A percentile compares a stretch with the other conserved stretches of the same genome.
Conservation (phyloP, 2,113 vertebrate species). For the Genyomyrus donnyi region DNA sequence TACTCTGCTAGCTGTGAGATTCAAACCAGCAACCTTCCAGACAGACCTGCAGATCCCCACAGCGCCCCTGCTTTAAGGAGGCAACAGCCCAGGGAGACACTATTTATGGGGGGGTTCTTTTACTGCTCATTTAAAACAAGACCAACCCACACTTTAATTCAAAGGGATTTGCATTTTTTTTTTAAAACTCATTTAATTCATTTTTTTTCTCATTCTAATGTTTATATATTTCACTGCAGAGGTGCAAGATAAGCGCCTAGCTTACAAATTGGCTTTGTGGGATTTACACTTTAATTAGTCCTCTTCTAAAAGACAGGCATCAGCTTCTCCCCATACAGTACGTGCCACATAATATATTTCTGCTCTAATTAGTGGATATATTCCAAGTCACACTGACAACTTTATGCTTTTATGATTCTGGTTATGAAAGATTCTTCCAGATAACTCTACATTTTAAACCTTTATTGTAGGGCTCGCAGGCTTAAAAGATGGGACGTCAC, state of each 20-base stretch:
- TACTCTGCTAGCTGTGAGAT: neutral
- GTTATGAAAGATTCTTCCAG: neutral
- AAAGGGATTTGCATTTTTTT: neutral
- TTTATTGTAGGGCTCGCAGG: neutral
- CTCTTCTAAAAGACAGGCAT: neutral
- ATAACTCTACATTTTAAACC: neutral
- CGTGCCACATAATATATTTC: neutral
- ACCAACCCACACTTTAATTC: neutral
- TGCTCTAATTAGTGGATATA: neutral
- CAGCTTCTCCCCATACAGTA: neutral
- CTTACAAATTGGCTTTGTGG: neutral
- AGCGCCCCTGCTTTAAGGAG: neutral
- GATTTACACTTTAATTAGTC: neutral
- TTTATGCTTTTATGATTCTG: neutral
- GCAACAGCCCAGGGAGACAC: neutral
- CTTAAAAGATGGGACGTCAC: neutral
- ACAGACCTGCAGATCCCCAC: neutral
- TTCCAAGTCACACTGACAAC: neutral
- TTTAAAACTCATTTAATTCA: neutral
- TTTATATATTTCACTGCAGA: neutral
- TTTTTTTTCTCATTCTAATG: neutral
- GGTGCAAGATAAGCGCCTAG: neutral
- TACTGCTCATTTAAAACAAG: neutral
- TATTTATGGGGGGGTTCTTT: neutral
- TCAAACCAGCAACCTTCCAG: neutral